phyloP scores from a whole-genome alignment of 2,113 vertebrate species.

The Xiphophorus couchianus region DNA sequence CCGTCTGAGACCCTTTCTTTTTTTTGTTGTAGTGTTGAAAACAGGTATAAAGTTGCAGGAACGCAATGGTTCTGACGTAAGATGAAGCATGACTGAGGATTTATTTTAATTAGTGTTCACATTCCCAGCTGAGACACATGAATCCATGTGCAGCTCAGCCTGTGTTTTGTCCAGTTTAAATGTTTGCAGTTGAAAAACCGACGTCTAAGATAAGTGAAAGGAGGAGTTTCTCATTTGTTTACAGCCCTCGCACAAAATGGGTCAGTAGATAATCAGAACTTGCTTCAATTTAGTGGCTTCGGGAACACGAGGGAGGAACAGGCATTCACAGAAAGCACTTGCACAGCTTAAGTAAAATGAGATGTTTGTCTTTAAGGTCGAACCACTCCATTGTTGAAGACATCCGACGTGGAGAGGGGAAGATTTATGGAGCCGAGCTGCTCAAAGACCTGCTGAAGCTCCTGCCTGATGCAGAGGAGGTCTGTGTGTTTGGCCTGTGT shows the following conservation, averaged over 20 bases:
- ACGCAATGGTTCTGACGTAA: not conserved
- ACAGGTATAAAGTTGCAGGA: not conserved
- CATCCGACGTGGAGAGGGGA: conserved; percentile 86
- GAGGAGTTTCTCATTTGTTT: not conserved
- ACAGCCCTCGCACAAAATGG: not conserved
- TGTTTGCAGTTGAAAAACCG: too few relatives aligned
- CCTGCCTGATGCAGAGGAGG: conserved; percentile 94
- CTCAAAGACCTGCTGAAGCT: conserved; percentile 93
- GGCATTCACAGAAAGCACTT: conserved; percentile 31
- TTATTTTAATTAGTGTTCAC: too few relatives aligned
- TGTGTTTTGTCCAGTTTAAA: too few relatives aligned
- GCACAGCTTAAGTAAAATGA: conserved; percentile 19
- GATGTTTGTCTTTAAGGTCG: conserved; percentile 82
- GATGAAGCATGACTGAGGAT: too few relatives aligned
- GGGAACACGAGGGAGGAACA: not conserved
- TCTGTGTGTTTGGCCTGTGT: conserved; percentile 57
- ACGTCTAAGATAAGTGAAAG: too few relatives aligned
- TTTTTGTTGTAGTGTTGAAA: not conserved
- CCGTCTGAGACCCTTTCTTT: not conserved
- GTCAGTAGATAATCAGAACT: not conserved
- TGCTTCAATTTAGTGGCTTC: conserved; percentile 9
- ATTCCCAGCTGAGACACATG: too few relatives aligned
- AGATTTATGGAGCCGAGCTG: conserved; percentile 86
- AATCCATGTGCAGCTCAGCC: too few relatives aligned
- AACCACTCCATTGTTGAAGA: conserved; percentile 91